These are phyloP conservation scores for Tetranychus truncatus DNA, from an alignment of 2,888 invertebrate genomes.

Conservation along the genomic window DNA sequence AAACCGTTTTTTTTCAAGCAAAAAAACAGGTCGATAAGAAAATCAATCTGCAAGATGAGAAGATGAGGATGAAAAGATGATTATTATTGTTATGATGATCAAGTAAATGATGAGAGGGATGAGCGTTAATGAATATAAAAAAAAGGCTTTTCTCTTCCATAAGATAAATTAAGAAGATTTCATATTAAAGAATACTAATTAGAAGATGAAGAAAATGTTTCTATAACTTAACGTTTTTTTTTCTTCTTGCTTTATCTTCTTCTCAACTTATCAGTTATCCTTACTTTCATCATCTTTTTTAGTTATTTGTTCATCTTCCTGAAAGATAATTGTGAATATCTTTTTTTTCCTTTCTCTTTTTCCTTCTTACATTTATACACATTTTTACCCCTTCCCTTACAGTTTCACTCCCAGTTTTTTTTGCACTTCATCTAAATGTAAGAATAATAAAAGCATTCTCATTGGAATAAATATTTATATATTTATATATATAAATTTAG, in stretches of 20 bases:
- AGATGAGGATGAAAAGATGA: neutral
- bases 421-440: neutral
- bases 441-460: slow-evolving; percentile 3
- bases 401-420: neutral
- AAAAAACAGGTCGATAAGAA: neutral
- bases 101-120: neutral
- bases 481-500: too few relatives aligned
- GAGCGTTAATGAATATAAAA: neutral
- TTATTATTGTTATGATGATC: neutral
- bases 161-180: slow-evolving; percentile 1
- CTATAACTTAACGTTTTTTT: neutral
- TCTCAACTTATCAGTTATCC: neutral
- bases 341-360: neutral
- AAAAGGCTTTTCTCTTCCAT: neutral
- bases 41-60: neutral
- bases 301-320: neutral
- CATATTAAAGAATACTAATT: neutral
- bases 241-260: neutral
- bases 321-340: neutral
- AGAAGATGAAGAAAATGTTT: neutral
- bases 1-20: neutral
- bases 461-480: neutral
- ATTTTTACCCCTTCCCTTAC: neutral
- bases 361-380: neutral
- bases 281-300: neutral